A percentile compares a stretch with the other conserved stretches of the same genome.
Conservation (phyloP, 2,113 vertebrate genomes). For the Pituophis catenifer region DNA sequence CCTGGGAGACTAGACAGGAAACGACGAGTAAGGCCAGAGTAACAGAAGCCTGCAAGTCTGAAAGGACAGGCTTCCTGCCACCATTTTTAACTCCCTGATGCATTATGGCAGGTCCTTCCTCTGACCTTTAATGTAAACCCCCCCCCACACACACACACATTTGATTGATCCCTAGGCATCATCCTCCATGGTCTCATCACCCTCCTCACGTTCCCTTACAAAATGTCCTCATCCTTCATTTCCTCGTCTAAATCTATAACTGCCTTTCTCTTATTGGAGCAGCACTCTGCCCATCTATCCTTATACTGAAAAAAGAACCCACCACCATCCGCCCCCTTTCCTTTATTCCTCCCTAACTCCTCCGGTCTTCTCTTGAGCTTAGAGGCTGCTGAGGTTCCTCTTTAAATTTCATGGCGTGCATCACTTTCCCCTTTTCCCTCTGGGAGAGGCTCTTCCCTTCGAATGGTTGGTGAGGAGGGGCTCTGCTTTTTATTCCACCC, state of each 20-base stretch:
- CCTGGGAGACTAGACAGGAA: neutral
- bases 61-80: neutral
- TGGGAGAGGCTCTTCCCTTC: too few relatives aligned
- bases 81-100: neutral
- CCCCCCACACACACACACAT: neutral
- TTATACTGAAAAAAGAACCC: neutral
- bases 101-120: neutral
- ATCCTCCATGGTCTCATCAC: neutral
- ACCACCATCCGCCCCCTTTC: neutral
- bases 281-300: neutral
- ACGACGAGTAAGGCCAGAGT: too few relatives aligned
- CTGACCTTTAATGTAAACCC: neutral
- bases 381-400: neutral
- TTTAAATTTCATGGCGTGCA: neutral
- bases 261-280: neutral
- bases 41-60: neutral
- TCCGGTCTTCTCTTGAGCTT: too few relatives aligned
- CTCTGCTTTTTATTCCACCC: neutral
- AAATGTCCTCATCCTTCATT: neutral
- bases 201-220: neutral
- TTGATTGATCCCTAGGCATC: neutral
- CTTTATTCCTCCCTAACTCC: too few relatives aligned
- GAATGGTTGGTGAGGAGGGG: neutral
- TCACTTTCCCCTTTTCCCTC: neutral
- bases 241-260: neutral